phyloP scores from a whole-genome alignment of 2,888 invertebrate genomes.

The Heliconius cydno region DNA sequence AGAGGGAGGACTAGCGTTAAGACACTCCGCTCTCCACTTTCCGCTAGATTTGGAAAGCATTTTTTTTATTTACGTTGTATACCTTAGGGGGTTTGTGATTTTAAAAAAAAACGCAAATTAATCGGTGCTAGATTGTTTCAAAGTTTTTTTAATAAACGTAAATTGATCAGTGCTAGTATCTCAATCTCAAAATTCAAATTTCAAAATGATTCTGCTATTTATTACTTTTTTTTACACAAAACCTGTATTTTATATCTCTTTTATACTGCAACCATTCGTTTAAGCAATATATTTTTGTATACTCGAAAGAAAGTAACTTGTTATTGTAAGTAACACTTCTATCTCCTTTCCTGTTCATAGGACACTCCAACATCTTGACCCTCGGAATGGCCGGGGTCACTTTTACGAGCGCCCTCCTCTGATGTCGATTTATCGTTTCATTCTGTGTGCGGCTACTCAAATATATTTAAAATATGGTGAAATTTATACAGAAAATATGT shows the following conservation, averaged over 20 bases:
- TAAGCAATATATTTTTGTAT: not conserved
- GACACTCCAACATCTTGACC: conserved; percentile 53
- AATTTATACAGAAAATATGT: not conserved
- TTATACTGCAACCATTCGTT: too few species aligned
- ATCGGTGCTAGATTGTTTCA: not conserved
- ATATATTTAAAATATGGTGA: conserved; percentile 21
- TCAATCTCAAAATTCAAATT: too few species aligned
- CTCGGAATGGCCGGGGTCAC: conserved; percentile 45
- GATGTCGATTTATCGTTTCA: conserved; percentile 41
- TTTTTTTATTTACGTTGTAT: too few species aligned
- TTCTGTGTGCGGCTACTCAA: conserved; percentile 22
- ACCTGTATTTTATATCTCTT: not conserved
- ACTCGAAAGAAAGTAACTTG: not conserved
- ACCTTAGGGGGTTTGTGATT: not conserved
- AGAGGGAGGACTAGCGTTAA: too few species aligned
- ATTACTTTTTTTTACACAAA: not conserved
- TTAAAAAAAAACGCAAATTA: not conserved
- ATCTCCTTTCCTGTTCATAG: not conserved
- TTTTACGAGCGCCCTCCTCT: conserved; percentile 46
- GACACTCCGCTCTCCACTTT: too few species aligned
- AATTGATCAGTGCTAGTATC: too few species aligned
- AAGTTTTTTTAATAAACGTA: too few species aligned
- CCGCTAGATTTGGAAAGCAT: too few species aligned
- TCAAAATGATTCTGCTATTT: not conserved
- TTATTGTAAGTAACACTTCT: not conserved